These are phyloP conservation scores for Dromaius novaehollandiae DNA, from an alignment of 2,113 vertebrate genomes.

Conservation along the genomic window DNA sequence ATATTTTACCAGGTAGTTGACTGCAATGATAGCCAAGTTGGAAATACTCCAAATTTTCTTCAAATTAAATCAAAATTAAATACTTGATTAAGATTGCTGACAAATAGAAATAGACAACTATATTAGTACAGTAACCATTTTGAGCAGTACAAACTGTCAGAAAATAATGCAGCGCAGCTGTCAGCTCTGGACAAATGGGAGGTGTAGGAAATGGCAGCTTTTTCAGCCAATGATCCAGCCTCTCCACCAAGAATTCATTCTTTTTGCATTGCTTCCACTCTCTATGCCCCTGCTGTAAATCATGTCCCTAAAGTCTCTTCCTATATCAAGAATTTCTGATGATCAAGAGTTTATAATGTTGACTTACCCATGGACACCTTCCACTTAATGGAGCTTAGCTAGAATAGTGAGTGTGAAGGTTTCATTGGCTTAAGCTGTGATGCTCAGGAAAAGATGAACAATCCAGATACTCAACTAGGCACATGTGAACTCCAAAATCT, in stretches of 20 bases:
- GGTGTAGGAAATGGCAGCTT: not conserved
- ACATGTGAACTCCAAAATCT: not conserved
- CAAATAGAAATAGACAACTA: too few relatives aligned
- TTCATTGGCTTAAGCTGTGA: not conserved
- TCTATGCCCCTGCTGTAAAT: not conserved
- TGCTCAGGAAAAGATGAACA: not conserved
- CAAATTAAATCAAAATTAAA: too few relatives aligned
- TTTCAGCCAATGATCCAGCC: not conserved
- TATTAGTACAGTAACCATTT: too few relatives aligned
- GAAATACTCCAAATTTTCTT: too few relatives aligned
- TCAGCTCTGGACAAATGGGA: not conserved
- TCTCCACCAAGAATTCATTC: not conserved
- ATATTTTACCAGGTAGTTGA: not conserved
- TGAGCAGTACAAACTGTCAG: not conserved
- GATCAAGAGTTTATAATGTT: not conserved
- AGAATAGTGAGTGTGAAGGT: not conserved
- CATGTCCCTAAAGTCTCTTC: not conserved
- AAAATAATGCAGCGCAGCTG: not conserved
- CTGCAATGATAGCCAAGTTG: too few relatives aligned
- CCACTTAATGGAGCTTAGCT: not conserved
- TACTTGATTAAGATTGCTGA: too few relatives aligned
- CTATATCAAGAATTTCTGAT: not conserved
- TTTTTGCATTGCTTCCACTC: not conserved
- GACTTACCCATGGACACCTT: not conserved
- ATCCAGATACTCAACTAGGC: not conserved